Base-by-base conservation (phyloP, 2,797 vertebrate species). In the Sebastes kiyomatsui region DNA sequence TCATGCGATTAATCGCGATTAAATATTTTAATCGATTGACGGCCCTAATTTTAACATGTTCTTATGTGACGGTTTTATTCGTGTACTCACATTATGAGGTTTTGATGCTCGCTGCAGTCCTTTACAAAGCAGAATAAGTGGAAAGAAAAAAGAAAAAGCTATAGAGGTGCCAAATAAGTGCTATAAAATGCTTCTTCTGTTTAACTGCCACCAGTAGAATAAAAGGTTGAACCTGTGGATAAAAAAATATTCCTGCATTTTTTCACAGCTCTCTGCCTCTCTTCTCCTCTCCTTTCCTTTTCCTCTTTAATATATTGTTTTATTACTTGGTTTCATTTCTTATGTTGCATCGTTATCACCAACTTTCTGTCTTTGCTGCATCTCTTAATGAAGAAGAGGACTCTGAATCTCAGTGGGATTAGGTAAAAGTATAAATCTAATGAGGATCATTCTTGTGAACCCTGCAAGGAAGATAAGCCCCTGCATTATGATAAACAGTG, bases 371-470 rank as follows among this genome's bases (percentile, higher is more conserved):
- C 28, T 80, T 55, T 62, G 59, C 16, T 8, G 28, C 60, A 16
- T 79, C 56, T 71, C 58, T 66, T 72, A 11, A 55, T 70, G 28
- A 67, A 61, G 71, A 77, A 56, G 28, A 66, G 22, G 55, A 64
- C 72, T 84, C 75, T 69, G 42, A 75, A 67, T 88, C 66, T 84
- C 80, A 68, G 81, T 77, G 67, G 71, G 87, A 82, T 81, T 61
- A 73, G 22, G 22, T 67, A 55, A 67, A 77, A 64, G 54, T 54
- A 58, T 65, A 65, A 69, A 65, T 62, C 13, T 78, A 75, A 87
- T 81, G 85, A 88, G 77, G 56, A 79, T 72, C 0, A 33, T 82
- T 77, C 79, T 56, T 79, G 32, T 78, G 70, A 69, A 67, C 54
- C 64, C 75, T 81, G 74, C 73, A 28, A 81, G 25, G 75, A 81